These are phyloP conservation scores for Hanleya hanleyi DNA, from an alignment of 2,888 invertebrate species.

Conservation along the genomic window DNA sequence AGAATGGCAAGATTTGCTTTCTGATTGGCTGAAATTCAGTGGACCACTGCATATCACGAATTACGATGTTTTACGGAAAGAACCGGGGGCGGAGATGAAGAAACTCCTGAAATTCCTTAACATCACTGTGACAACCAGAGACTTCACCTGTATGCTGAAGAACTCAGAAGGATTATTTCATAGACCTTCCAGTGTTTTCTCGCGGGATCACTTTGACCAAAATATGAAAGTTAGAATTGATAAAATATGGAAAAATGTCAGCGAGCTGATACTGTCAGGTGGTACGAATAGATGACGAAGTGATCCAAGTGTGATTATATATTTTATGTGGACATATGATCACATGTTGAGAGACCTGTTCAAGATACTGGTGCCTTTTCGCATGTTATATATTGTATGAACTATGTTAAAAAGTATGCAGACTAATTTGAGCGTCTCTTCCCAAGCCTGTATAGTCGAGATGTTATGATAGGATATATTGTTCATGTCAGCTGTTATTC, in stretches of 20 bases:
- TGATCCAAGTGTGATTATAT: neutral
- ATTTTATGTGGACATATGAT: too few relatives aligned
- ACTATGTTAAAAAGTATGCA: too few relatives aligned
- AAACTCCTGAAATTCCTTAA: slow-evolving; percentile 34
- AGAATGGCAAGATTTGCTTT: slow-evolving; percentile 37
- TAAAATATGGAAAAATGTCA: neutral
- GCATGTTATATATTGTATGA: too few relatives aligned
- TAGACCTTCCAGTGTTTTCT: neutral
- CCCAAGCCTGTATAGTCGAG: too few relatives aligned
- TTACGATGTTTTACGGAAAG: slow-evolving; percentile 28
- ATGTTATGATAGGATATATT: too few relatives aligned
- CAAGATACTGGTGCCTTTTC: too few relatives aligned
- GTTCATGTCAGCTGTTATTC: too few relatives aligned
- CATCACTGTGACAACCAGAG: slow-evolving; percentile 16
- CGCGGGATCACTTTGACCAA: neutral
- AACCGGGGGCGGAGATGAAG: slow-evolving; percentile 24
- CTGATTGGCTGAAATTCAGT: slow-evolving; percentile 41
- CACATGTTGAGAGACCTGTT: too few relatives aligned
- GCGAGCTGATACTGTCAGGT: neutral
- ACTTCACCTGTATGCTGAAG: slow-evolving; percentile 34
- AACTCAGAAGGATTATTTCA: slow-evolving; percentile 27
- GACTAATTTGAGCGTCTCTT: too few relatives aligned
- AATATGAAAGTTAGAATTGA: neutral
- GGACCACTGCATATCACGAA: slow-evolving; percentile 35
- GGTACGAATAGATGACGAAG: neutral